These are phyloP conservation scores for Gisinianus flammeolus DNA, from an alignment of 2,888 invertebrate species.

Conservation along the genomic window DNA sequence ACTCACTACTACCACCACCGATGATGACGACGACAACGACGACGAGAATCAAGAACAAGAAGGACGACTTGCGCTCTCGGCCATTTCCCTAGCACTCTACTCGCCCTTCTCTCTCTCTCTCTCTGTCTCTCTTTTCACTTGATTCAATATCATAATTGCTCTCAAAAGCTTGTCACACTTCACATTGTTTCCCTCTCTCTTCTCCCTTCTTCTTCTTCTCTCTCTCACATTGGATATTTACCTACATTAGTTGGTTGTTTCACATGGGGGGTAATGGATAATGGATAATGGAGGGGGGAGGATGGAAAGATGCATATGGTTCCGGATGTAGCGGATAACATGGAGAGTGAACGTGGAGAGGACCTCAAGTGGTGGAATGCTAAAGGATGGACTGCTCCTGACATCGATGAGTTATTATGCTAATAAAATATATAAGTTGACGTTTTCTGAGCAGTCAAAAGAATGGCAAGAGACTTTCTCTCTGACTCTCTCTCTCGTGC, in stretches of 20 bases:
- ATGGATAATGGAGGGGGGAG: not conserved
- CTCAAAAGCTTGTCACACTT: slow-evolving; percentile 11
- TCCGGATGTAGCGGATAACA: too few species aligned
- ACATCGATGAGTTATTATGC: slow-evolving; percentile 35
- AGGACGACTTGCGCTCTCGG: not conserved
- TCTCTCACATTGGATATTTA: not conserved
- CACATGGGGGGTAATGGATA: too few species aligned
- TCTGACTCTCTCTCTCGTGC: not conserved
- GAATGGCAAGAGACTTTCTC: slow-evolving; percentile 24
- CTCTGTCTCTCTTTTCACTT: not conserved
- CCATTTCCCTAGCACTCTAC: not conserved
- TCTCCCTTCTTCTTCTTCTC: not conserved
- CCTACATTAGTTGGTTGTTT: slow-evolving; percentile 7
- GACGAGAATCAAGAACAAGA: not conserved
- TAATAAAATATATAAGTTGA: slow-evolving; percentile 31
- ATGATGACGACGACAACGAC: too few species aligned
- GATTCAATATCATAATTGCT: slow-evolving; percentile 18
- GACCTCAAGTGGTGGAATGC: not conserved
- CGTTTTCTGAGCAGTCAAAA: slow-evolving; percentile 23
- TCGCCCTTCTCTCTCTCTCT: not conserved
- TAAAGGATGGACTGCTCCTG: slow-evolving; percentile 14
- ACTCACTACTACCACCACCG: too few species aligned
- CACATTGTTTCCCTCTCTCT: not conserved
- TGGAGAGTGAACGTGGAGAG: not conserved
- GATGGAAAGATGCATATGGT: not conserved